These are phyloP conservation scores for Drosophila saltans DNA, from an alignment of 1,140 invertebrate species.

Conservation along the genomic window DNA sequence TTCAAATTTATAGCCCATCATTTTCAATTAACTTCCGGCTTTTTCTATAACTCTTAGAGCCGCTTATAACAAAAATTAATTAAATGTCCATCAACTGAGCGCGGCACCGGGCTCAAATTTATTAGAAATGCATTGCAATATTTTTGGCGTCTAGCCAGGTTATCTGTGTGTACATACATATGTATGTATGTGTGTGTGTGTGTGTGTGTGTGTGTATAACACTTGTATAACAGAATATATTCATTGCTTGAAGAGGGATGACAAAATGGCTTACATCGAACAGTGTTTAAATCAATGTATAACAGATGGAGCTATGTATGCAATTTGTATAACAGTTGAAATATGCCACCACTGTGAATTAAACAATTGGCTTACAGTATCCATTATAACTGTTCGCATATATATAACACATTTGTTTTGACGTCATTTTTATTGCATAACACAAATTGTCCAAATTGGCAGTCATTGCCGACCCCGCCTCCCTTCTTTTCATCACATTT, in stretches of 20 bases:
- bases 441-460: constrained; percentile 79
- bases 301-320: no score
- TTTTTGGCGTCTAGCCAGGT: constrained; percentile 18
- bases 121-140: constrained; percentile 33
- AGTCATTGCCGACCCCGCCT: constrained; percentile 34
- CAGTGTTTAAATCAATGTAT: not conserved
- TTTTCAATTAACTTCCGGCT: constrained; percentile 70
- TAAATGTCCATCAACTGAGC: constrained; percentile 44
- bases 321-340: no score
- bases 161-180: not conserved
- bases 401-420: constrained; percentile 42
- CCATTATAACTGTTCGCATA: constrained; percentile 42
- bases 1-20: constrained; percentile 54
- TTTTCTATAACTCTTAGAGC: constrained; percentile 27
- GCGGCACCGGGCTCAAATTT: not conserved
- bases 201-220: not conserved
- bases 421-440: constrained; percentile 75
- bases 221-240: not conserved
- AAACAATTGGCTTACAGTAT: not conserved
- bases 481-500: not conserved
- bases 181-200: not conserved
- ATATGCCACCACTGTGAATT: not conserved
- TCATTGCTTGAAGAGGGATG: not conserved
- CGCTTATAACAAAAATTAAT: constrained; percentile 62
- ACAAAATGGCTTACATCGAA: not conserved